Percentiles rank a stretch among this genome's conserved stretches.
phyloP scores from a whole-genome alignment of 2,113 vertebrate species.

The Centrocercus urophasianus region DNA sequence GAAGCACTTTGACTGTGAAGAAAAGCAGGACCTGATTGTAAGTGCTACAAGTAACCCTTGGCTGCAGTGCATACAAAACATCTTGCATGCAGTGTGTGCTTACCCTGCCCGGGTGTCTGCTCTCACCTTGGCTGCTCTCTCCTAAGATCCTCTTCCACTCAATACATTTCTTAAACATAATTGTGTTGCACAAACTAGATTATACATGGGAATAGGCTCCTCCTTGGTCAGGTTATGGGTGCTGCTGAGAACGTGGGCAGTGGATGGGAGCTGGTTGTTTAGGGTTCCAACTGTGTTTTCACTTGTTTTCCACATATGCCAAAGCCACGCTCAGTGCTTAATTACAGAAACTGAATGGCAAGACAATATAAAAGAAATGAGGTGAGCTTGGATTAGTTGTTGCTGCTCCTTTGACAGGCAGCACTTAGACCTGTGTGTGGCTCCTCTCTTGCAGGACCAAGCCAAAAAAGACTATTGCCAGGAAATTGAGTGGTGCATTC shows the following conservation, averaged over 20 bases:
- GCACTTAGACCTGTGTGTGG: accelerated
- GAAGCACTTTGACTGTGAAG: conserved; percentile 91
- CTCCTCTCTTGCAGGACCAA: conserved; percentile 71
- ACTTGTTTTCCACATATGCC: accelerated
- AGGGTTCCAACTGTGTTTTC: background rate
- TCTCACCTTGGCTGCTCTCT: accelerated
- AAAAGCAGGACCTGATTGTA: conserved; percentile 85
- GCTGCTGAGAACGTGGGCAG: background rate
- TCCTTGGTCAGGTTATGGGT: background rate
- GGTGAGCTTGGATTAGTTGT: accelerated
- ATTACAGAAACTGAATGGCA: background rate
- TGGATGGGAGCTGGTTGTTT: background rate
- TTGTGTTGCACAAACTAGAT: background rate
- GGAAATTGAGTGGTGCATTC: conserved; percentile 85
- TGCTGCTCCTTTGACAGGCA: accelerated
- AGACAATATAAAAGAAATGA: background rate
- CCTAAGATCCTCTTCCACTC: background rate
- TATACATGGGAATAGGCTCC: background rate
- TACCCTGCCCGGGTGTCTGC: too few species aligned
- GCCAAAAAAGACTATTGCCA: conserved; percentile 82
- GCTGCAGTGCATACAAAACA: too few species aligned
- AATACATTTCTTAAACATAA: too few species aligned
- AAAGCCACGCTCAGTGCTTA: background rate
- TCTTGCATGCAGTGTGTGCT: accelerated
- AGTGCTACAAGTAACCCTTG: conserved; percentile 24